phyloP scores from a whole-genome alignment of 2,888 invertebrate species.

The Orchestes rusci region DNA sequence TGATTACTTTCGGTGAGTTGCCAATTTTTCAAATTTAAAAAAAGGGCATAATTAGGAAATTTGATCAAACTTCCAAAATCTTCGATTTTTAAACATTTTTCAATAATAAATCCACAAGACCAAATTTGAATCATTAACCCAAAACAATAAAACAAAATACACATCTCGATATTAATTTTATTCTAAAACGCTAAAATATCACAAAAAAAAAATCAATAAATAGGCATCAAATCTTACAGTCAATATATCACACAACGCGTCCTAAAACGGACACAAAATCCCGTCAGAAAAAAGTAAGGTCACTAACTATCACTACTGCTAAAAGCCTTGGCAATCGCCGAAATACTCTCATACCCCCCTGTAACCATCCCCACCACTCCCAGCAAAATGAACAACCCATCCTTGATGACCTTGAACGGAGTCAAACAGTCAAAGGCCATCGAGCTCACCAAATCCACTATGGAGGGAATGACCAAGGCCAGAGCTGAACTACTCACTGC shows the following conservation, averaged over 20 bases:
- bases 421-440: constrained; percentile 54
- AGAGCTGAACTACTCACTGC: constrained; percentile 83
- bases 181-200: too few relatives aligned
- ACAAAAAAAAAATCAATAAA: too few relatives aligned
- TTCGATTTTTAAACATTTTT: too few relatives aligned
- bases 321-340: constrained; percentile 45
- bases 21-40: too few relatives aligned
- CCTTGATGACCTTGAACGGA: constrained; percentile 46
- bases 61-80: too few relatives aligned
- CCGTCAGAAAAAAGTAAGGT: constrained; percentile 10
- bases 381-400: constrained; percentile 57
- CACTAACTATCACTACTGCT: constrained; percentile 17
- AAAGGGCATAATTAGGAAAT: too few relatives aligned
- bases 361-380: constrained; percentile 65
- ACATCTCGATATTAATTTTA: too few relatives aligned
- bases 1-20: too few relatives aligned
- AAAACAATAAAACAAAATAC: too few relatives aligned
- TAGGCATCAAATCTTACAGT: too few relatives aligned
- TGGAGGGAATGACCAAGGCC: constrained; percentile 81
- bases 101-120: too few relatives aligned
- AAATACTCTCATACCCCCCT: constrained; percentile 68
- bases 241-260: constrained; percentile 1
- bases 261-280: constrained; percentile 18
- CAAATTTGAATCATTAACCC: too few relatives aligned
- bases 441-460: constrained; percentile 70